Evolutionary conservation across 2,113 vertebrate genomes (phyloP).

Genomic region (Parus major): DNA sequence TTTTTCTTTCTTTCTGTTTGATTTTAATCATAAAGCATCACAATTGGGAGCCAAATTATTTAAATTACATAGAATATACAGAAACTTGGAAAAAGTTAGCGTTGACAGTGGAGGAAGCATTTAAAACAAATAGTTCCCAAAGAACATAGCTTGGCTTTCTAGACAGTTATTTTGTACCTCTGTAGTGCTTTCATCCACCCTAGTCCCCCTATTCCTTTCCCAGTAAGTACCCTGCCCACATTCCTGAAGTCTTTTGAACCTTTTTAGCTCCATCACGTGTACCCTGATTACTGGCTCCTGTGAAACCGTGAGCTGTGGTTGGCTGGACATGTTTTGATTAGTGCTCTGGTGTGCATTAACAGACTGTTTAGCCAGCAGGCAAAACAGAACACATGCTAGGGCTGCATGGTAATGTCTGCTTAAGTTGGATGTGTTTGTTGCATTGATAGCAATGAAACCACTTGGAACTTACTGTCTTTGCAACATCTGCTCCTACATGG

Average conservation of each 20-base stretch:
- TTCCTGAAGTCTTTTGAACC: slow-evolving; percentile 38
- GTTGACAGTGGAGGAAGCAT: background rate
- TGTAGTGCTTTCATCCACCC: background rate
- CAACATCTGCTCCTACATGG: background rate
- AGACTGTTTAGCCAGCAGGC: slow-evolving; percentile 24
- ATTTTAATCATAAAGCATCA: background rate
- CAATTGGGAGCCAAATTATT: background rate
- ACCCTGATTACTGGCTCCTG: background rate
- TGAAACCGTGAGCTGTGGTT: accelerated
- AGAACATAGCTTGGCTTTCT: background rate
- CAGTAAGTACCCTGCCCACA: background rate
- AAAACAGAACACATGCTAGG: background rate
- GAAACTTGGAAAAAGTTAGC: background rate
- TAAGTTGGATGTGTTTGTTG: background rate
- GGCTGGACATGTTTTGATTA: background rate
- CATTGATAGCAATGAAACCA: background rate
- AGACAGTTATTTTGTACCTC: background rate
- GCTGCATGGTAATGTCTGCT: background rate
- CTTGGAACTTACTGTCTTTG: background rate
- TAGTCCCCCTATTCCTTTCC: background rate
- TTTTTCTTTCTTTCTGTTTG: background rate
- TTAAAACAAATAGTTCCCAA: background rate
- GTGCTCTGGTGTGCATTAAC: slow-evolving; percentile 16
- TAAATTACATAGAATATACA: background rate
- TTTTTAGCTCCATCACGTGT: background rate